A percentile compares a stretch with the other conserved stretches of the same genome.
These are phyloP conservation scores for Neuroscelio doddi DNA, from an alignment of 2,888 invertebrate genomes.

Conservation along the genomic window DNA sequence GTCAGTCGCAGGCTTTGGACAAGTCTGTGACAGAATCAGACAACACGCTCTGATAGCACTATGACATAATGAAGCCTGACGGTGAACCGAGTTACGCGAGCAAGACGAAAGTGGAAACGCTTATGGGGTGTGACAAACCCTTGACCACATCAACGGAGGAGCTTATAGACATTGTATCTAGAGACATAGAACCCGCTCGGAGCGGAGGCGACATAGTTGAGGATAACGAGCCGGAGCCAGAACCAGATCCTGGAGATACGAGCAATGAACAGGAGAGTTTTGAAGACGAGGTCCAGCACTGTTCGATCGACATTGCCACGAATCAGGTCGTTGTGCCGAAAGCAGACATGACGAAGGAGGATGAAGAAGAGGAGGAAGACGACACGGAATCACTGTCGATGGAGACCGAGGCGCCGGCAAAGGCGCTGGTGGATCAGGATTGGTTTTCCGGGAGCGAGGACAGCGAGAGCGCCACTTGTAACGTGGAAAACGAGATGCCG, in stretches of 20 bases:
- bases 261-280: slow-evolving; percentile 36
- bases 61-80: slow-evolving; percentile 70
- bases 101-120: slow-evolving; percentile 55
- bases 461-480: slow-evolving; percentile 73
- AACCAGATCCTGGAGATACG: slow-evolving; percentile 5
- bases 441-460: slow-evolving; percentile 71
- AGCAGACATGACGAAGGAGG: slow-evolving; percentile 48
- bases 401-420: no score
- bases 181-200: slow-evolving; percentile 54
- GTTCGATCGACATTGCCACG: slow-evolving; percentile 56
- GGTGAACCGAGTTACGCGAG: slow-evolving; percentile 58
- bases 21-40: slow-evolving; percentile 68
- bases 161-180: slow-evolving; percentile 67
- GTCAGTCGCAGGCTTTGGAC: no score
- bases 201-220: slow-evolving; percentile 11
- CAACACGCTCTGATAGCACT: slow-evolving; percentile 67
- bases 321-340: slow-evolving; percentile 33
- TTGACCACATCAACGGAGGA: slow-evolving; percentile 68
- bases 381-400: no score
- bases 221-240: slow-evolving; percentile 1
- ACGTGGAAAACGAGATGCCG: slow-evolving; percentile 71
- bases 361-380: slow-evolving; percentile 59
- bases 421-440: slow-evolving; percentile 68
- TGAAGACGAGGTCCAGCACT: slow-evolving; percentile 58
- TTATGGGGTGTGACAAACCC: slow-evolving; percentile 64